A percentile compares a stretch with the other conserved stretches of the same genome.
phyloP scores from a whole-genome alignment of 2,797 vertebrate species.

The Tiaroga cobitis region DNA sequence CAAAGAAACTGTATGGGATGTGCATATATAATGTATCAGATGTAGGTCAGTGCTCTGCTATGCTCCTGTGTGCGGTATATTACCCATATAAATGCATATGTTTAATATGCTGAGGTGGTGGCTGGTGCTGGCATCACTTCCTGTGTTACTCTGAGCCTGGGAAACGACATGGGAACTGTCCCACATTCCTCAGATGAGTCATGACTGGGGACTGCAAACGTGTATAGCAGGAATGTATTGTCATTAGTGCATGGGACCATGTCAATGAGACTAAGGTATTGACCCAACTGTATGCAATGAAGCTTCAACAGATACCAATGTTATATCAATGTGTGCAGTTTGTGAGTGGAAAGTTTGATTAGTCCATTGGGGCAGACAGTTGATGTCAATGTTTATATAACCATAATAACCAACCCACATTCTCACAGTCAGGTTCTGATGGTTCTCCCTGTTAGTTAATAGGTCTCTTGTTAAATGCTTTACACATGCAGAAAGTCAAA shows the following conservation, averaged over 20 bases:
- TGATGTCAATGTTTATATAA: constrained; percentile 49
- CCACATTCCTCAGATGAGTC: constrained; percentile 63
- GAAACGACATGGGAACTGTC: constrained; percentile 61
- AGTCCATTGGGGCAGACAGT: constrained; percentile 37
- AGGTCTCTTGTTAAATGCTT: constrained; percentile 54
- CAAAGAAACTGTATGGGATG: constrained; percentile 24
- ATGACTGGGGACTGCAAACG: constrained; percentile 9
- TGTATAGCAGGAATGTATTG: constrained; percentile 31
- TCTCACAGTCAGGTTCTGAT: constrained; percentile 9
- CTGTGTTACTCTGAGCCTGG: constrained; percentile 17
- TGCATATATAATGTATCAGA: constrained; percentile 42
- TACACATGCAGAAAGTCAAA: constrained; percentile 42
- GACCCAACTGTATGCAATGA: constrained; percentile 16
- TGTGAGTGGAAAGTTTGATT: constrained; percentile 57
- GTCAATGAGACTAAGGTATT: constrained; percentile 25
- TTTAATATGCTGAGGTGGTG: constrained; percentile 14
- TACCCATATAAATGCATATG: constrained; percentile 9
- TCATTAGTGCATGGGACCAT: constrained; percentile 26
- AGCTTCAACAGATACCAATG: constrained; percentile 41
- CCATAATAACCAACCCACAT: constrained; percentile 34
- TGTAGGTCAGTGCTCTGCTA: constrained; percentile 34
- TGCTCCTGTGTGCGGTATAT: neutral
- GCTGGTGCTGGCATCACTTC: constrained; percentile 9
- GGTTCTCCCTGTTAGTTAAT: neutral
- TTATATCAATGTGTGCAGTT: constrained; percentile 25